A percentile compares a stretch with the other conserved stretches of the same genome.
Conservation (phyloP, 2,113 vertebrate genomes). For the Neoarius graeffei region DNA sequence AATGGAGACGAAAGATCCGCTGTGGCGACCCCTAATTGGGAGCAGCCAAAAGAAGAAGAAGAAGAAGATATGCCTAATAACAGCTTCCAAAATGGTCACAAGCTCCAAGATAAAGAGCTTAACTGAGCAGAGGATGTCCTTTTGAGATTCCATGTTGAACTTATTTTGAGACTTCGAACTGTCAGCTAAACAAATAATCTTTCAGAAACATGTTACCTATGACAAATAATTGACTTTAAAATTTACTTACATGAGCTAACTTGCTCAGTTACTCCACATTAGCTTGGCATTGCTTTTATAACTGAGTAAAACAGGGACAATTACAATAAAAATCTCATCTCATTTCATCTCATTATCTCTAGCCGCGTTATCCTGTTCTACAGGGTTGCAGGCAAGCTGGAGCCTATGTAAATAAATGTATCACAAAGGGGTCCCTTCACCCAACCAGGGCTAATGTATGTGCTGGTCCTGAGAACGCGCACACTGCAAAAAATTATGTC, state of each 20-base stretch:
- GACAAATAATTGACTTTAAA: neutral
- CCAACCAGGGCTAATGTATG: neutral
- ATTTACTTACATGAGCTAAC: neutral
- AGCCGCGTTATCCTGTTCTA: no score
- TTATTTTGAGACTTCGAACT: neutral
- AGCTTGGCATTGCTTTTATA: neutral
- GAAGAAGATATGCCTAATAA: no score
- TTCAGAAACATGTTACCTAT: neutral
- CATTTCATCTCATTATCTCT: no score
- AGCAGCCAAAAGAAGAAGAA: no score
- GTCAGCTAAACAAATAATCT: neutral
- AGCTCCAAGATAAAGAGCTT: no score
- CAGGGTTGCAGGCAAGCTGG: no score
- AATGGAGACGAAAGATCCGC: no score
- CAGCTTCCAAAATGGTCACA: no score
- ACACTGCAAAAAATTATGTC: neutral
- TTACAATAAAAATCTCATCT: neutral
- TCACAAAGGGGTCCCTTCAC: neutral
- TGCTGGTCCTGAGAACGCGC: neutral
- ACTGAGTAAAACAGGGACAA: neutral
- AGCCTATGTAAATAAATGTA: no score
- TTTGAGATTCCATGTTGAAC: neutral
- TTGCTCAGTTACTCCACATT: neutral
- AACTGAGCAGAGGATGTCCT: neutral
- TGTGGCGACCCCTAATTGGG: no score